phyloP scores from a whole-genome alignment of 1,140 invertebrate species.

The Aphis craccivora region DNA sequence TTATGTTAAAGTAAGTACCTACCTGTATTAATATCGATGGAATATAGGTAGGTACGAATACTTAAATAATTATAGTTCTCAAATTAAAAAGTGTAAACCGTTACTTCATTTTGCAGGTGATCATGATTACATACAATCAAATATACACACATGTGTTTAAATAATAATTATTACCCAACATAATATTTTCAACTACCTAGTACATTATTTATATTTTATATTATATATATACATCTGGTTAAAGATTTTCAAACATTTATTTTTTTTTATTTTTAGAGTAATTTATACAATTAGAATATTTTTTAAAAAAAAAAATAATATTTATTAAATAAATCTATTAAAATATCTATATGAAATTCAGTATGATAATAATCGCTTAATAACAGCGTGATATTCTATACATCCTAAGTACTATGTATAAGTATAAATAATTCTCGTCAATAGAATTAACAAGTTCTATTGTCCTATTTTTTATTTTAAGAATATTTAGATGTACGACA shows the following conservation, averaged over 20 bases:
- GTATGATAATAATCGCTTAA: background rate
- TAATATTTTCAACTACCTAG: background rate
- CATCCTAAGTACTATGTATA: too few relatives aligned
- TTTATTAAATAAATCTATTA: background rate
- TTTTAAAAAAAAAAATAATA: background rate
- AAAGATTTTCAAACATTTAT: background rate
- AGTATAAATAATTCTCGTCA: background rate
- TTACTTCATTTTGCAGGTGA: background rate
- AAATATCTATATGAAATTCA: background rate
- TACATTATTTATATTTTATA: too few relatives aligned
- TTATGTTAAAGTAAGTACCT: background rate
- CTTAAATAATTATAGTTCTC: slow-evolving; percentile 4
- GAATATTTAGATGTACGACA: background rate
- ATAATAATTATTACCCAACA: background rate
- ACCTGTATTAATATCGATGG: background rate
- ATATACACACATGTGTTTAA: background rate
- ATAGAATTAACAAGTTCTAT: background rate
- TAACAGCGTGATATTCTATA: background rate
- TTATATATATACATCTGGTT: background rate
- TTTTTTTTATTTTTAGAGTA: background rate
- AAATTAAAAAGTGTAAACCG: background rate
- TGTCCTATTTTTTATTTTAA: background rate
- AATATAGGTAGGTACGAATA: too few relatives aligned
- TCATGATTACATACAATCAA: background rate
- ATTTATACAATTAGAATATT: background rate